These are phyloP conservation scores for Hucho hucho DNA, from an alignment of 2,113 vertebrate species.

Conservation along the genomic window DNA sequence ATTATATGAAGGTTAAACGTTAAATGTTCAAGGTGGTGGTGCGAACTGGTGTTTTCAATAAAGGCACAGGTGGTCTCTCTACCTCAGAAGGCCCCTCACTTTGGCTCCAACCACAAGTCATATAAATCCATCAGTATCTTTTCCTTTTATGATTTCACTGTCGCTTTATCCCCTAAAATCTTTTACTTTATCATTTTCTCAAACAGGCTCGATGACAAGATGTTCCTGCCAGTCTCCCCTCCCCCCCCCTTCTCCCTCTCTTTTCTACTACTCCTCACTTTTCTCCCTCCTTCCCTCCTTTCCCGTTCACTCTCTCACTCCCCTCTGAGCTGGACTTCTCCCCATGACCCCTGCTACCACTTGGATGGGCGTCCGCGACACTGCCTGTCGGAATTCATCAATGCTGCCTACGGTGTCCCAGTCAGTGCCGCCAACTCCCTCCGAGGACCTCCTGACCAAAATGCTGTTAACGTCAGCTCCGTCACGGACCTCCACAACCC, in stretches of 20 bases:
- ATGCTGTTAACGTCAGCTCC: conserved; percentile 58
- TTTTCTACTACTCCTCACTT: conserved; percentile 51
- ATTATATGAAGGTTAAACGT: too few relatives aligned
- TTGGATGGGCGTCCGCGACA: conserved; percentile 69
- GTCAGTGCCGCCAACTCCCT: conserved; percentile 63
- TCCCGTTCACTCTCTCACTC: conserved; percentile 58
- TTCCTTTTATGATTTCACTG: conserved; percentile 40
- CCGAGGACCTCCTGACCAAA: conserved; percentile 21
- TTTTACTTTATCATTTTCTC: background rate
- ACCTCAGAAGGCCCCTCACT: conserved; percentile 41
- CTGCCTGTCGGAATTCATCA: conserved; percentile 78
- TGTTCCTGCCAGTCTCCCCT: conserved; percentile 69
- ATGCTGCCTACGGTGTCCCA: conserved; percentile 70
- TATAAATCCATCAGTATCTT: conserved; percentile 59
- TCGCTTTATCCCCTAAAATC: background rate
- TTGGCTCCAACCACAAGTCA: conserved; percentile 36
- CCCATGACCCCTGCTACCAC: conserved; percentile 75
- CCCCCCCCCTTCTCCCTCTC: conserved; percentile 65
- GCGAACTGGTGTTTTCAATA: conserved; percentile 62
- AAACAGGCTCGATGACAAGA: conserved; percentile 78
- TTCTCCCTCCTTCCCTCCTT: conserved; percentile 53
- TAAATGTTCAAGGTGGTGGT: too few relatives aligned
- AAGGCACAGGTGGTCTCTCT: conserved; percentile 57
- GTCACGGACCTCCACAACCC: conserved; percentile 79
- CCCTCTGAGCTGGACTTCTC: conserved; percentile 66